Base-by-base conservation (phyloP, 2,888 invertebrate species). In the Argyresthia goedartella region DNA sequence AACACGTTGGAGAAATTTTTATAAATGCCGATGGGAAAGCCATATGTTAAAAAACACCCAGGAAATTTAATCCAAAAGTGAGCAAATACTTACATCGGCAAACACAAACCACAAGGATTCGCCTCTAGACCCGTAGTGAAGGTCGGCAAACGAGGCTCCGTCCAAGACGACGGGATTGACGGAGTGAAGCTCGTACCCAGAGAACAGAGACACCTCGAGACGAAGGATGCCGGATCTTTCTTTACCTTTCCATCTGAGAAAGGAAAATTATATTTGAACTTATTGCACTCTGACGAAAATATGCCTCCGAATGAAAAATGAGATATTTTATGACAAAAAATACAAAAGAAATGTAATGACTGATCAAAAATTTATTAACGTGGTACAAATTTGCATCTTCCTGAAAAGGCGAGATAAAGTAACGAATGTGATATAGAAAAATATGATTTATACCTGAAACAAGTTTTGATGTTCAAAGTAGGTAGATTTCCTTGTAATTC, bases 81-180 rank as follows among this genome's bases (percentile, higher is more conserved):
- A 11, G 8, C 3, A 8, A 49, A 4, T 56, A 82, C 88, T 87
- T 69, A 91, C 89, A 65, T 91, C 91, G 15, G 89, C 88, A 67
- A 91, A 90, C 46, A 90, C 88, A 67, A 91, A 91, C 91, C 91
- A 91, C 9, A 90, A 80, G 9, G 88, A 88, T 63, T 91, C 90
- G 10, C 87, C 88, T 54, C 88, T 79, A 6, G 88, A 89, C 7
- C 90, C 90, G 57, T 90, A 89, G 55, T 89, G 89, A 56, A 90
- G 73, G 59, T 90, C 89, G 8, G 89, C 87, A 60, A 89, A 87
- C 0, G 81, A 88, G n/a, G 87, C 86, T 39, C 88, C 88, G 55
- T 89, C 87, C 1, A 88, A 61, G 7, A 89, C 88, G 0, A 89
- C 81, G 0, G 89, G 84, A 53, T 81, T 88, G 0, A 88, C 85